phyloP scores from a whole-genome alignment of 2,797 vertebrate species.

The Zonotrichia albicollis region DNA sequence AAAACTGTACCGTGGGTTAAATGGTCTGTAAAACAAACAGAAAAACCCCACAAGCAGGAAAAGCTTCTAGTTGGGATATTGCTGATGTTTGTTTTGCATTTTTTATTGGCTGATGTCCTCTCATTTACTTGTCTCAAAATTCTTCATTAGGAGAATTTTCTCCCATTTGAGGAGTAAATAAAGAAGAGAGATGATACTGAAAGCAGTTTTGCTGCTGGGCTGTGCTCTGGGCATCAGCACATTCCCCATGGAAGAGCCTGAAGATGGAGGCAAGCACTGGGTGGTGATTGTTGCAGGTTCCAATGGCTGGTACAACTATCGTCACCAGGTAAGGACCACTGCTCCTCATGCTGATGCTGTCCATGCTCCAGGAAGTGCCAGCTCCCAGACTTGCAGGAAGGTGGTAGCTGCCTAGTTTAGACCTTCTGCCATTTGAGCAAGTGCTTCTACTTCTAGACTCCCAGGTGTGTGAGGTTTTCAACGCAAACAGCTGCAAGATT shows the following conservation, averaged over 20 bases:
- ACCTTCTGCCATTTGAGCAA: not conserved
- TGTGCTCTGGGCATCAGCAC: conserved; percentile 63
- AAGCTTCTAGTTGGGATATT: not conserved
- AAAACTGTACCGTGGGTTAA: not conserved
- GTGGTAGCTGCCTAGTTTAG: not conserved
- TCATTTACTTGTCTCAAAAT: not conserved
- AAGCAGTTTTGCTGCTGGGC: conserved; percentile 68
- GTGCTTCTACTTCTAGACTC: not conserved
- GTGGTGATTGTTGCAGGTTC: conserved; percentile 94
- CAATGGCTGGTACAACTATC: conserved; percentile 94
- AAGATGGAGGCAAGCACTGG: conserved; percentile 89
- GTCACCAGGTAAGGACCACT: conserved; percentile 88
- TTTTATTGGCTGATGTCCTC: not conserved
- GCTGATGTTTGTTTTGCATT: not conserved
- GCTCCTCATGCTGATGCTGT: not conserved
- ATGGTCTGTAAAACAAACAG: not conserved
- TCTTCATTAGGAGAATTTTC: not conserved
- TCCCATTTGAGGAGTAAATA: not conserved
- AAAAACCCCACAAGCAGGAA: not conserved
- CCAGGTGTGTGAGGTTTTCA: not conserved
- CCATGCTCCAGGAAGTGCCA: not conserved
- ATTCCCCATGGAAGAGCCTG: conserved; percentile 69
- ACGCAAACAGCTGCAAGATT: not conserved
- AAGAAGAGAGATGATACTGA: conserved; percentile 71
- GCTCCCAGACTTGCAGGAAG: accelerated